Base-by-base conservation (phyloP, 2,113 vertebrate species). In the Mesembrinibis cayennensis region DNA sequence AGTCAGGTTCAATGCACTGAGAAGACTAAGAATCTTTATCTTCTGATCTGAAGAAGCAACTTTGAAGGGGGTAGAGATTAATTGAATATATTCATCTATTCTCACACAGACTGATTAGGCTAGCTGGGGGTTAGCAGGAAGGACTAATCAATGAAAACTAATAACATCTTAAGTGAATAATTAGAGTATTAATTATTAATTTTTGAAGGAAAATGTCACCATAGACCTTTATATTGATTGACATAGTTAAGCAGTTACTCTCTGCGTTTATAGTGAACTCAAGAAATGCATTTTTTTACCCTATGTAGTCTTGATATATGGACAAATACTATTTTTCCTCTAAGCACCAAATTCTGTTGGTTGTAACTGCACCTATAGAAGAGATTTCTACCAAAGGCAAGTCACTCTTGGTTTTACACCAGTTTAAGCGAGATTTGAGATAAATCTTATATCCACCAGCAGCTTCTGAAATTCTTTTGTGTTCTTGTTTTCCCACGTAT, bases 111-210 rank as follows among this genome's bases (percentile, higher is more conserved):
- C 82, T 45, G 94, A 86, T 90, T 40, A 82, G 91, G 61, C 30
- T 66, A 29, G 63, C 77, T 93, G 89, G 76, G 95, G 94, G 95
- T 69, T 94, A 96, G 95, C 93, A 97, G 94, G 89, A 96, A 94
- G 44, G 83, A 80, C 89, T 94, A 95, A 96, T 97, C 97, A 96
- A 89, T 97, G 90, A 52, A 92, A 96, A 45, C 79, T 76, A 97
- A 74, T 83, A 95, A 94, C 80, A 95, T 90, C 88, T 95, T 87
- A 95, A 91, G 88, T 74, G 74, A 95, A 83, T 90, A 63, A 98
- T 97, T 89, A 84, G 59, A 76, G 52, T 32, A 97, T 98, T 97
- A 97, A 97, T 98, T 97, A 97, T 98, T 98, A 87, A 97, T 95
- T 95, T 86, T 78, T 71, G 6, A 34, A 94, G 76, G 82, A 90